Base-by-base conservation (phyloP, 2,113 vertebrate species). In the Cettia cetti region DNA sequence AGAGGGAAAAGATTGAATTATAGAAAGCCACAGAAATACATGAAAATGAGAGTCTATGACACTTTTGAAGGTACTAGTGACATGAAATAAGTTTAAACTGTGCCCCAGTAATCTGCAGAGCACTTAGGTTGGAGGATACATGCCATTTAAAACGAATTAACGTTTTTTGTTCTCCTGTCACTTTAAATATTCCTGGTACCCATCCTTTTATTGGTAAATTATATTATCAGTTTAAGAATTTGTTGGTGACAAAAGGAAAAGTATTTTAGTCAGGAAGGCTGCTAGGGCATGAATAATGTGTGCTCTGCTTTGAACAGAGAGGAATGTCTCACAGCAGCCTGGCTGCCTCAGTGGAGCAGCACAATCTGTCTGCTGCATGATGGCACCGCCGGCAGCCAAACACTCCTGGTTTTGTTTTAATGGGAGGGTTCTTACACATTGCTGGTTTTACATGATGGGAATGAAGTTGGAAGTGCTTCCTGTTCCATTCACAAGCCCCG, bases 361-460 rank as follows among this genome's bases (percentile, higher is more conserved):
- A 75, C 88, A 96, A 68, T 97, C 96, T 97, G 96, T 97, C 96
- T 97, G 86, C 89, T 79, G 90, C 81, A 12, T 63, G 89, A 95
- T 82, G 96, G 96, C 94, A 95, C 96, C 22, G 95, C 97, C 89
- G 37, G 96, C 96, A 98, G 97, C 95, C 97, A 97, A 90, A 97
- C 91, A 90, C 92, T 91, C 94, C 84, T 4, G 4, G 75, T 97
- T 98, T 95, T 96, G 94, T 97, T 98, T 95, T 96, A 97, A 96
- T 96, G 97, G 96, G 95, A 95, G 94, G 75, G 42, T 75, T 90
- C 96, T 97, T 97, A 97, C 96, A 97, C 95, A 71, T 88, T 97
- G 90, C 96, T 97, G 92, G 95, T 96, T 97, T 97, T 96, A 96
- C 96, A 95, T 97, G 97, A 97, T 96, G 95, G 95, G 93, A 97